A percentile compares a stretch with the other conserved stretches of the same genome.
phyloP scores from a whole-genome alignment of 2,113 vertebrate genomes.

The Corythornis madagascariensis region DNA sequence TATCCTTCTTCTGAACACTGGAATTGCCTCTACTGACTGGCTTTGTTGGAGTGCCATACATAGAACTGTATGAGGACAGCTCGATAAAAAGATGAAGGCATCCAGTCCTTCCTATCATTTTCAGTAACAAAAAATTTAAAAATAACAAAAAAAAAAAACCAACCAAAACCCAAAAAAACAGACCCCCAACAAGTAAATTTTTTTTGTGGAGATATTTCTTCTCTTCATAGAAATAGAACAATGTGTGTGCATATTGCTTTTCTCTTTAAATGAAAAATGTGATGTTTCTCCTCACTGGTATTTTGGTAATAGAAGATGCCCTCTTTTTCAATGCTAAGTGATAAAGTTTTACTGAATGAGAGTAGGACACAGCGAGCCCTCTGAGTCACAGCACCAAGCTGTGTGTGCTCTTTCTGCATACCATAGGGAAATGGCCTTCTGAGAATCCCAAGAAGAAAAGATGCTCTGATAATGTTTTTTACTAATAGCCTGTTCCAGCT shows the following conservation, averaged over 20 bases:
- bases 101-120: background rate
- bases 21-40: background rate
- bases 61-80: background rate
- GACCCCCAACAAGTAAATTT: background rate
- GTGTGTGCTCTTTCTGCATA: accelerated
- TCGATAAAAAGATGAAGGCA: background rate
- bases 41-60: background rate
- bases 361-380: background rate
- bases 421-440: background rate
- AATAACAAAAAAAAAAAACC: no score
- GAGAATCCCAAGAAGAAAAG: background rate
- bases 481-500: background rate
- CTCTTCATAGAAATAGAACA: background rate
- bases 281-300: background rate
- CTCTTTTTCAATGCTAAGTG: background rate
- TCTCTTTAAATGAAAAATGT: background rate
- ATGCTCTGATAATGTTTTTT: background rate
- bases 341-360: background rate
- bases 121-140: background rate
- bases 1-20: background rate
- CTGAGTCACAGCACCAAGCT: background rate
- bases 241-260: background rate
- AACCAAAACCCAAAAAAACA: background rate
- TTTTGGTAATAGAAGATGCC: background rate
- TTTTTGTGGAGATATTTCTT: background rate